Conservation (phyloP, 2,113 vertebrate species). For the Brevimyrus niger region DNA sequence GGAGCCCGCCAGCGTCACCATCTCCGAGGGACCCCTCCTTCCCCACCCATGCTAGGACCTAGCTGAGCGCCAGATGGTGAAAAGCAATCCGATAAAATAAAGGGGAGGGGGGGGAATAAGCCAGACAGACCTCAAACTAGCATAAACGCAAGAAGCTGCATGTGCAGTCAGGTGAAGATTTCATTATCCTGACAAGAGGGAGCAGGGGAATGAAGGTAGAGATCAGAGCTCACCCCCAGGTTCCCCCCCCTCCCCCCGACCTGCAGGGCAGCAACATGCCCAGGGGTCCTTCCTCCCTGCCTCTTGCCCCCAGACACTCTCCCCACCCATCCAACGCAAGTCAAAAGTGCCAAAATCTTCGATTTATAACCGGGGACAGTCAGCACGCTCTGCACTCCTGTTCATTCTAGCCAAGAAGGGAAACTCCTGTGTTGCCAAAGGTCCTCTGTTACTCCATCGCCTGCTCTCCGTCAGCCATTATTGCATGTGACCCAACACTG, state of each 20-base stretch:
- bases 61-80: constrained; percentile 34
- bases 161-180: not conserved
- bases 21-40: constrained; percentile 46
- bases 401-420: constrained; percentile 39
- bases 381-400: not conserved
- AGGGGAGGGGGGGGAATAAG: not conserved
- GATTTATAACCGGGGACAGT: not conserved
- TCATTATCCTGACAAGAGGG: not conserved
- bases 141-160: not conserved
- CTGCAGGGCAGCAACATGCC: not conserved
- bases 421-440: constrained; percentile 44
- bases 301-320: not conserved
- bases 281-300: not conserved
- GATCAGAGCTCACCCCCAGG: not conserved
- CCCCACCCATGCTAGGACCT: constrained; percentile 28
- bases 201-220: not conserved
- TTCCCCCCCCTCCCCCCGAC: not conserved
- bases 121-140: not conserved
- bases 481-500: constrained; percentile 10
- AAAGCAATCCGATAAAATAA: not conserved
- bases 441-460: constrained; percentile 46
- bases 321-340: constrained; percentile 32
- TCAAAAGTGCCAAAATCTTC: constrained; percentile 15
- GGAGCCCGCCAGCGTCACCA: constrained; percentile 46
- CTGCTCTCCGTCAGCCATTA: constrained; percentile 43